Evolutionary conservation across 2,797 vertebrate genomes (phyloP).

Genomic region (Acanthis flammea): DNA sequence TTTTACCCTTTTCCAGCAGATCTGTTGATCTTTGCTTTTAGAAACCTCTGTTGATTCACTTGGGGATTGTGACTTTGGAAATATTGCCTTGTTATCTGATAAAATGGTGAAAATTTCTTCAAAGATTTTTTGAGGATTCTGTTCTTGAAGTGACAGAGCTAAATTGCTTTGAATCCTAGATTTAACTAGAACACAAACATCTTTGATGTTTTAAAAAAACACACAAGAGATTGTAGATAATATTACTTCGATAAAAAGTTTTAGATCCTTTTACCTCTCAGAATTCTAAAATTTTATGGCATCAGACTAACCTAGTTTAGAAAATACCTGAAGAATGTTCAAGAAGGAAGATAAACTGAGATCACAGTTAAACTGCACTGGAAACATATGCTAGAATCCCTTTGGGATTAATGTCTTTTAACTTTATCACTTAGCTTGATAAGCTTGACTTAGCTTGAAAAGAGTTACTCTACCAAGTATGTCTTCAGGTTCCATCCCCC

Average conservation of each 20-base stretch:
- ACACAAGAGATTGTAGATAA: background rate
- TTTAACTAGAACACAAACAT: background rate
- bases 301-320: background rate
- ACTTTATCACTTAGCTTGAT: background rate
- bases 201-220: background rate
- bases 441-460: background rate
- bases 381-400: background rate
- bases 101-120: background rate
- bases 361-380: background rate
- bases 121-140: background rate
- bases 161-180: background rate
- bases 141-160: background rate
- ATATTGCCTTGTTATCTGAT: background rate
- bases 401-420: background rate
- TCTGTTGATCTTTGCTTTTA: background rate
- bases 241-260: background rate
- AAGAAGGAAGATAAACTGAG: background rate
- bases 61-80: background rate
- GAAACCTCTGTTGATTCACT: background rate
- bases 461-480: background rate
- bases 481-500: background rate
- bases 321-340: background rate
- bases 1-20: background rate
- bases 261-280: background rate
- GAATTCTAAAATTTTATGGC: background rate